Conservation (phyloP, 2,113 vertebrate genomes). For the Uria aalge region DNA sequence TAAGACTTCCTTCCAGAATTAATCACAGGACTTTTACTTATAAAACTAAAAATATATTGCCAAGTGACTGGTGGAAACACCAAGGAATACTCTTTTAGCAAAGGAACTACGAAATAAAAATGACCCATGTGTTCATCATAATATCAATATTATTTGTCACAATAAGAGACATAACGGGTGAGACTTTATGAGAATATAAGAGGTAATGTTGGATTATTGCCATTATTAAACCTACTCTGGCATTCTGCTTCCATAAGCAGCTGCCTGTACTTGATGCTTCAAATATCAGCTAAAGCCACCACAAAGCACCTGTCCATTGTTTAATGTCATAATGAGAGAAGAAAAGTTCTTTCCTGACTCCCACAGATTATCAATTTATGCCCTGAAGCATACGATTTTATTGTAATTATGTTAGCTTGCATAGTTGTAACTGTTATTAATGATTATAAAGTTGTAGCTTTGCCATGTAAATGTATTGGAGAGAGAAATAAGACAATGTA, state of each 20-base stretch:
- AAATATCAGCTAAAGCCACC: neutral
- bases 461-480: neutral
- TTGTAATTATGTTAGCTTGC: neutral
- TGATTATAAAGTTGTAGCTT: constrained; percentile 3
- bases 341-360: neutral
- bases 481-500: neutral
- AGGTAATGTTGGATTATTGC: neutral
- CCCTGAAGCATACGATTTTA: constrained; percentile 8
- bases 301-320: neutral
- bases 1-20: neutral
- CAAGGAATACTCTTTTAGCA: neutral
- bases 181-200: neutral
- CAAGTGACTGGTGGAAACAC: neutral
- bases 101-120: neutral
- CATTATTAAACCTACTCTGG: neutral
- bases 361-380: neutral
- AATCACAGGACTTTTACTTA: neutral
- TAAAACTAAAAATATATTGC: neutral
- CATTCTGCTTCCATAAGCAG: neutral
- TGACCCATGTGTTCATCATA: neutral
- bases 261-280: neutral
- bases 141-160: neutral
- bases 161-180: neutral
- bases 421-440: constrained; percentile 34
- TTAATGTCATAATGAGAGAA: neutral